These are phyloP conservation scores for Tipula unca DNA, from an alignment of 2,888 invertebrate species.

Conservation along the genomic window DNA sequence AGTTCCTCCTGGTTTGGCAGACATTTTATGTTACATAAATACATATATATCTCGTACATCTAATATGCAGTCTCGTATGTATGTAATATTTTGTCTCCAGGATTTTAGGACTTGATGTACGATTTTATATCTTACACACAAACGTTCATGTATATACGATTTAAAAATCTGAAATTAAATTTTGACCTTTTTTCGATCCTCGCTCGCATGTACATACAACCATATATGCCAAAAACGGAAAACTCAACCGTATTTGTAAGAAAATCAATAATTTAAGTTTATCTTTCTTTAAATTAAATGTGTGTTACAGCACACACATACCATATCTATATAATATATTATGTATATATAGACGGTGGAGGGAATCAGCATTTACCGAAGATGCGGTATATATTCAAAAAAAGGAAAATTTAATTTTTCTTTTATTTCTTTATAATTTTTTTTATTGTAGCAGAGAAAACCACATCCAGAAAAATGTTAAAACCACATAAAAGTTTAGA, in stretches of 20 bases:
- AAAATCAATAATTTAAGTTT: background rate
- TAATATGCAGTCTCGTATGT: background rate
- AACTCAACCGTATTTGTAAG: background rate
- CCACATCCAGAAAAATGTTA: background rate
- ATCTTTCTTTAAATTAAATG: background rate
- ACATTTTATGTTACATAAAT: background rate
- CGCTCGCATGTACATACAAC: background rate
- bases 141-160: background rate
- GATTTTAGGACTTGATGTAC: background rate
- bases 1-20: background rate
- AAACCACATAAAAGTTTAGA: background rate
- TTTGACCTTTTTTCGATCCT: background rate
- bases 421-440: background rate
- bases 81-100: background rate
- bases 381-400: background rate
- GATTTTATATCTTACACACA: background rate
- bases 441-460: background rate
- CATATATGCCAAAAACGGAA: background rate
- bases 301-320: background rate
- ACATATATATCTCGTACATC: background rate
- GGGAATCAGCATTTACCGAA: too few species aligned
- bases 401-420: background rate
- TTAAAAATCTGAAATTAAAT: background rate
- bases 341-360: background rate
- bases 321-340: background rate